Base-by-base conservation (phyloP, 2,797 vertebrate species). In the Sebastes oblongus region DNA sequence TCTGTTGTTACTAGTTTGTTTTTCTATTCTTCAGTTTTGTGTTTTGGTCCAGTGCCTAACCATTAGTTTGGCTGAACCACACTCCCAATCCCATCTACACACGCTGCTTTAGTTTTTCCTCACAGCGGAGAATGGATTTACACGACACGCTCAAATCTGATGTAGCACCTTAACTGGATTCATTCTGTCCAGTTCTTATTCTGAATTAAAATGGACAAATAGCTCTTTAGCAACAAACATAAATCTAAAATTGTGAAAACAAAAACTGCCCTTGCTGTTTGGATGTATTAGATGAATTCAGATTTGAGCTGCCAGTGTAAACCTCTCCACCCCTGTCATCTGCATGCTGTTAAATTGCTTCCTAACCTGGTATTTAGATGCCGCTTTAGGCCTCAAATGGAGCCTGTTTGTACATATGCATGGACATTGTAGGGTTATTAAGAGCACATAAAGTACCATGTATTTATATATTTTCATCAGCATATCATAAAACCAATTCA, bases 341-440 rank as follows among this genome's bases (percentile, higher is more conserved):
- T 85, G 89, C 91, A 91, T 91, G 91, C 55, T 66, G 46, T 71
- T 67, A 20, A 75, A 58, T 54, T 39, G 36, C 73, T 34, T 87
- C 78, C 77, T 83, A 66, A 89, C 77, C 76, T 88, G 62, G n/a
- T 72, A 54, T 86, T 67, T 59, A 73, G 64, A 74, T 78, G 74
- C 65, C 77, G 76, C 80, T 82, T 78, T 78, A 80, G 84, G 92
- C 93, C 93, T 94, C 90, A 90, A 89, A 93, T 91, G 92, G 92
- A 94, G 91, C 84, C 81, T 83, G 77, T 72, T 80, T 68, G 64
- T 75, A 27, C 27, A 27, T 27, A 8, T 85, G 75, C 75, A 81
- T 78, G 77, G 60, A 83, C 54, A 68, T 34, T 67, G 39, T 67
- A 56, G 64, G 3, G 18, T 72, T 75, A 75, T 62, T n/a, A 29